Evolutionary conservation across 2,888 invertebrate species (phyloP).

Genomic region (Tridacna gigas): DNA sequence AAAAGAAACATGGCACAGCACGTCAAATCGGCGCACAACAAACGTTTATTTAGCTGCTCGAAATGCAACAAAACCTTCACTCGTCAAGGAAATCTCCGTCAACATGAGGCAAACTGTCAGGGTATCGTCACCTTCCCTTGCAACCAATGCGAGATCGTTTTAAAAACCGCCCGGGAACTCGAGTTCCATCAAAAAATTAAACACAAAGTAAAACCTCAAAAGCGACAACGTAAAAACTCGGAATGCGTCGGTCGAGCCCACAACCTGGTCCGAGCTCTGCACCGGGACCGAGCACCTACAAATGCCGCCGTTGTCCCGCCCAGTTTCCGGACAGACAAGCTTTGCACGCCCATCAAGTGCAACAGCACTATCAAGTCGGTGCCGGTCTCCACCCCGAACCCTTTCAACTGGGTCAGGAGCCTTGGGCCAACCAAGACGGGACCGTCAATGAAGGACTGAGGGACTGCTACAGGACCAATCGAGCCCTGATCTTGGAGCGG

Average conservation of each 20-base stretch:
- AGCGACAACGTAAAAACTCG: not conserved
- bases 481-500: slow-evolving; percentile 34
- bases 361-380: slow-evolving; percentile 31
- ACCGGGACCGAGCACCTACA: slow-evolving; percentile 21
- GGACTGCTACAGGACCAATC: slow-evolving; percentile 31
- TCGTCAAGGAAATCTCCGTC: not conserved
- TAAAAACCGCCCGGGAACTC: slow-evolving; percentile 16
- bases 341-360: slow-evolving; percentile 26
- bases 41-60: too few relatives aligned
- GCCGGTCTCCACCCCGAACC: slow-evolving; percentile 34
- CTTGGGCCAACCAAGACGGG: slow-evolving; percentile 31
- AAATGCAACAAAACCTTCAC: not conserved
- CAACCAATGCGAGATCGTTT: slow-evolving; percentile 19
- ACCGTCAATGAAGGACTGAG: slow-evolving; percentile 28
- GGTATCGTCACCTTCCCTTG: slow-evolving; percentile 24
- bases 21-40: too few relatives aligned
- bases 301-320: slow-evolving; percentile 32
- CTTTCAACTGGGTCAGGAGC: slow-evolving; percentile 23
- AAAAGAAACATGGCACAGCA: too few relatives aligned
- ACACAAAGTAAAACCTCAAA: slow-evolving; percentile 20
- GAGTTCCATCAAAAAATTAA: slow-evolving; percentile 34
- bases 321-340: slow-evolving; percentile 25
- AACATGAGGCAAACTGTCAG: slow-evolving; percentile 9
- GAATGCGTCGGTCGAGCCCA: not conserved
- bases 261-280: not conserved